Evolutionary conservation across 1,140 invertebrate genomes (phyloP).

Genomic region (Maniola jurtina): DNA sequence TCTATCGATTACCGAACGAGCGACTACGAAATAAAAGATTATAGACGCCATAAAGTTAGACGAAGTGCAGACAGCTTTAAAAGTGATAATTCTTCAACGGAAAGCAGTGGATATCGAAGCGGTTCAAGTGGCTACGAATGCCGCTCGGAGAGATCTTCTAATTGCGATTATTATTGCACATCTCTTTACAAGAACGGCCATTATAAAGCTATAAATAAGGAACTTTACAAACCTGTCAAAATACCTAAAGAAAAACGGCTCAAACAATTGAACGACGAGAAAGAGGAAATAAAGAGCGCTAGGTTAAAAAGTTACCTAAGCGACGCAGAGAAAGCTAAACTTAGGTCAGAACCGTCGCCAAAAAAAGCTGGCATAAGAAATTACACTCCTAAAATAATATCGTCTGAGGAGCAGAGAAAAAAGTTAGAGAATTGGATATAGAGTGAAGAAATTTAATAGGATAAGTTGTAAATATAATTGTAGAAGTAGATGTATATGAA

Average conservation of each 20-base stretch:
- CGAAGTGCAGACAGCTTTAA: constrained; percentile 66
- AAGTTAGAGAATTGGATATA: constrained; percentile 71
- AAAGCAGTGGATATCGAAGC: constrained; percentile 71
- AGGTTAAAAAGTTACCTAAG: constrained; percentile 81
- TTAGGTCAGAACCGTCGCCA: constrained; percentile 50
- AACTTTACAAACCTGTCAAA: constrained; percentile 77
- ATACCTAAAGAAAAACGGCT: constrained; percentile 76
- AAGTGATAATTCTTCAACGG: constrained; percentile 66
- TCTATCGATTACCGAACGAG: constrained; percentile 43
- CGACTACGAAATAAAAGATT: constrained; percentile 58
- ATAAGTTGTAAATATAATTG: constrained; percentile 70
- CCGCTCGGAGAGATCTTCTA: constrained; percentile 63
- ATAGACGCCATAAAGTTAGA: constrained; percentile 57
- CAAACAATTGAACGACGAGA: constrained; percentile 67
- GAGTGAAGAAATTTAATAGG: constrained; percentile 54
- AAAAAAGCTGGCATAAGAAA: constrained; percentile 81
- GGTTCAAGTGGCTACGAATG: constrained; percentile 64
- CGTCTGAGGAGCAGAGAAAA: constrained; percentile 70
- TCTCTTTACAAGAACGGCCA: constrained; percentile 77
- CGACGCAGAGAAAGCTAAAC: constrained; percentile 76
- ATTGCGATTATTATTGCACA: constrained; percentile 66
- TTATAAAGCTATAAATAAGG: constrained; percentile 75
- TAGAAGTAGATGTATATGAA: constrained; percentile 65
- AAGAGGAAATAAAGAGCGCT: constrained; percentile 80
- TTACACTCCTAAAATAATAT: constrained; percentile 83